Evolutionary conservation across 2,113 vertebrate genomes (phyloP), one percentile per base, ranked within the genome.

Genomic region (Pachyramphus minor): DNA sequence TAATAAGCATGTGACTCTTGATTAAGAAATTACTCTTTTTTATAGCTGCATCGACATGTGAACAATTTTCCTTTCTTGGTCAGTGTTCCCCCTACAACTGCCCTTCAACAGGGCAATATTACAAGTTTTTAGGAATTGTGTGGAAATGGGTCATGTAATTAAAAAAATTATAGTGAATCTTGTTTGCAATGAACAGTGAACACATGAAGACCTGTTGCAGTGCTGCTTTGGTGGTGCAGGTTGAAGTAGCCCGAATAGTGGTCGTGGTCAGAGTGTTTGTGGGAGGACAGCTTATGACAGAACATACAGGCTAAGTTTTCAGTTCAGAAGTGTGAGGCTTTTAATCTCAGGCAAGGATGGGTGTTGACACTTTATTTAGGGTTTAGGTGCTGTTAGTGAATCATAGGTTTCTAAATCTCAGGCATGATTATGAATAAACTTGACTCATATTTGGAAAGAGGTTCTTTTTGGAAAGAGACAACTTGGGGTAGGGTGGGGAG

Each of bases 371-470:
- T 63, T 68, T 33, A 55, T 83, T 89, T 81, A 44, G 68, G 41
- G 42, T 59, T 95, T 85, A 62, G 58, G 11, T 2, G 4, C 81
- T 76, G 39, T 37, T 73, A 73, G 14, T 2, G 0, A 86, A 68
- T 84, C 55, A 28, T 22, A 63, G 14, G 58, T 85, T 75, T 93
- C 42, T 79, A 67, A 69, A 74, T 89, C 50, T 92, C 0, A 0
- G 72, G 39, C 41, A 41, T 89, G 90, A 59, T 69, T 92, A 44
- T 71, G 39, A 88, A 85, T 92, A 93, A 84, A 89, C 78, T 93
- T 95, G 87, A 92, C 79, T 95, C 62, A 60, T 83, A 18, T 58
- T 94, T 92, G 47, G 72, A 90, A 87, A 16, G 37, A 77, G 21
- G 25, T 17, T n/a, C n/a, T n/a, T n/a, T n/a, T n/a, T n/a, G n/a